phyloP scores from a whole-genome alignment of 2,797 vertebrate species.

The Orestias chungarensis region DNA sequence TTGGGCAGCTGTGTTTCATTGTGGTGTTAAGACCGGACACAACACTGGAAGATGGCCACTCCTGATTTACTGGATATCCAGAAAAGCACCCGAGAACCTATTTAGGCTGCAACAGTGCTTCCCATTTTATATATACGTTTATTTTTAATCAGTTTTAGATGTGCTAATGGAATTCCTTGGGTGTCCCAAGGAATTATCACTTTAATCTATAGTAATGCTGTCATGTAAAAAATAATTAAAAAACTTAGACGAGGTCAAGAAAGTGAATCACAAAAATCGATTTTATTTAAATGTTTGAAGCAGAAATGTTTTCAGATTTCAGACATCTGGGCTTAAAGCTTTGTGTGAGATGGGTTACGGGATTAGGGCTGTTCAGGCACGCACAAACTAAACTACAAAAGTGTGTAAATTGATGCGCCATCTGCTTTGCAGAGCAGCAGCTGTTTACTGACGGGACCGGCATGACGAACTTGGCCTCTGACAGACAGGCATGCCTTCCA shows the following conservation, averaged over 20 bases:
- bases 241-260: neutral
- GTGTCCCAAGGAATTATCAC: neutral
- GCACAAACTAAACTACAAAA: conserved; percentile 12
- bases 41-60: neutral
- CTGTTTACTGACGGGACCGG: conserved; percentile 37
- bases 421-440: conserved; percentile 58
- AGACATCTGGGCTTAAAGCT: conserved; percentile 6
- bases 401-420: conserved; percentile 30
- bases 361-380: conserved; percentile 32
- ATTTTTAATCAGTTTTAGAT: neutral
- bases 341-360: conserved; percentile 8
- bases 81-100: neutral
- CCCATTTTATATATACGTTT: neutral
- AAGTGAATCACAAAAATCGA: neutral
- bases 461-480: conserved; percentile 44
- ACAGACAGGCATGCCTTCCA: conserved; percentile 22
- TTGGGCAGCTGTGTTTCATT: neutral
- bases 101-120: neutral
- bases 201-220: neutral
- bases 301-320: neutral
- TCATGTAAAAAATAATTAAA: too few species aligned
- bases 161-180: too few species aligned
- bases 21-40: neutral
- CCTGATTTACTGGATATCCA: neutral
- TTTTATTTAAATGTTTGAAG: neutral